Conservation (phyloP, 2,888 invertebrate species). For the Chymomyza fuscimana region DNA sequence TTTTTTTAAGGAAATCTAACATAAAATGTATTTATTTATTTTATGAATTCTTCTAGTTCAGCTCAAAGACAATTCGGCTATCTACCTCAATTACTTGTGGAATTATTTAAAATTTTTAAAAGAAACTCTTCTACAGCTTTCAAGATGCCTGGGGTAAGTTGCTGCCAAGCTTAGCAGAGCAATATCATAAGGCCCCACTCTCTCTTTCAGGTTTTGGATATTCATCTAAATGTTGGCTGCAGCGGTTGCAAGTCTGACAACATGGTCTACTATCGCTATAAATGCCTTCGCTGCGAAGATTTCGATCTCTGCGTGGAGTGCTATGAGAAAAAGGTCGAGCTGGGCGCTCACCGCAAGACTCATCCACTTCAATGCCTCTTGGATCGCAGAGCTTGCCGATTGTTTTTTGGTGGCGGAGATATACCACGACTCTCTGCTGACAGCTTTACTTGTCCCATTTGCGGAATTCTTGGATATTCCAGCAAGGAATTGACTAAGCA, state of each 20-base stretch:
- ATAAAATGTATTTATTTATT: too few relatives aligned
- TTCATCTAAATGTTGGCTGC: slow-evolving; percentile 29
- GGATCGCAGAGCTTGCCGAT: slow-evolving; percentile 29
- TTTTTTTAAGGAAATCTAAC: too few relatives aligned
- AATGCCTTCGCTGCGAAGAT: slow-evolving; percentile 48
- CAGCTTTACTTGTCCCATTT: slow-evolving; percentile 54
- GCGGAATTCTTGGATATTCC: slow-evolving; percentile 39
- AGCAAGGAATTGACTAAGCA: slow-evolving; percentile 25
- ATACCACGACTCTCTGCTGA: slow-evolving; percentile 45
- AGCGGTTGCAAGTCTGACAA: slow-evolving; percentile 32
- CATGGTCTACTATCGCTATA: slow-evolving; percentile 41
- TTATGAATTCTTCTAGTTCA: too few relatives aligned
- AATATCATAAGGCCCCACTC: too few relatives aligned
- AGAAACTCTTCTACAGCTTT: too few relatives aligned
- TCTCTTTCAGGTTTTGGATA: neutral
- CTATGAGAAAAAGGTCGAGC: slow-evolving; percentile 28
- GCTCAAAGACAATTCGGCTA: too few relatives aligned
- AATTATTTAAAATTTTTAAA: too few relatives aligned
- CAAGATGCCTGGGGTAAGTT: too few relatives aligned
- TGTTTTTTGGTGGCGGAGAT: slow-evolving; percentile 44
- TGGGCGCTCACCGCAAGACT: slow-evolving; percentile 17
- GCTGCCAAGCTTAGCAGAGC: too few relatives aligned
- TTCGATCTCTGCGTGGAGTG: slow-evolving; percentile 49
- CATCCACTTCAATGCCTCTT: slow-evolving; percentile 58
- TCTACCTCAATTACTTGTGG: too few relatives aligned